These are phyloP conservation scores for Lycaon pictus DNA, from an alignment of 2,113 vertebrate genomes.

Conservation along the genomic window DNA sequence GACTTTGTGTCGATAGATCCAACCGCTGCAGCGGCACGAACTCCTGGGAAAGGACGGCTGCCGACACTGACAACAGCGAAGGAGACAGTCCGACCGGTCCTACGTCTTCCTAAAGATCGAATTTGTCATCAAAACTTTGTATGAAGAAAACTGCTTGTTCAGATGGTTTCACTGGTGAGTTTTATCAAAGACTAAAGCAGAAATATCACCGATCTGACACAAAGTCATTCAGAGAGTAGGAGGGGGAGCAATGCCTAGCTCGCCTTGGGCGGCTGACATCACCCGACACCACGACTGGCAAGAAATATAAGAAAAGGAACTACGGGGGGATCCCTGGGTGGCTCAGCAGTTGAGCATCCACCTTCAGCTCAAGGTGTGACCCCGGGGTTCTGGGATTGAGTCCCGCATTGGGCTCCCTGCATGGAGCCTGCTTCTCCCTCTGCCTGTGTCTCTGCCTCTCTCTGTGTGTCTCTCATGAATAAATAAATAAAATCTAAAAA, in stretches of 20 bases:
- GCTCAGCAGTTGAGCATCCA: too few relatives aligned
- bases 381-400: too few relatives aligned
- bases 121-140: background rate
- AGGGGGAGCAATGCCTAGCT: too few relatives aligned
- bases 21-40: background rate
- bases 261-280: fast-evolving
- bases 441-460: too few relatives aligned
- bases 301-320: background rate
- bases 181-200: background rate
- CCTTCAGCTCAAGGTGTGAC: too few relatives aligned
- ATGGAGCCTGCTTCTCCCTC: too few relatives aligned
- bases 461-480: too few relatives aligned
- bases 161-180: background rate
- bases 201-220: background rate
- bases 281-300: background rate
- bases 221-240: background rate
- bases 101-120: background rate
- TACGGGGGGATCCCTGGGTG: too few relatives aligned
- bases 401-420: too few relatives aligned
- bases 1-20: too few relatives aligned
- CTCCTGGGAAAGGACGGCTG: background rate
- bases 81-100: background rate
- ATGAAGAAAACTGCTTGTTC: background rate
- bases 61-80: background rate
- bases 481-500: too few relatives aligned